phyloP scores from a whole-genome alignment of 2,888 invertebrate genomes.

The Drosophila ezoana region DNA sequence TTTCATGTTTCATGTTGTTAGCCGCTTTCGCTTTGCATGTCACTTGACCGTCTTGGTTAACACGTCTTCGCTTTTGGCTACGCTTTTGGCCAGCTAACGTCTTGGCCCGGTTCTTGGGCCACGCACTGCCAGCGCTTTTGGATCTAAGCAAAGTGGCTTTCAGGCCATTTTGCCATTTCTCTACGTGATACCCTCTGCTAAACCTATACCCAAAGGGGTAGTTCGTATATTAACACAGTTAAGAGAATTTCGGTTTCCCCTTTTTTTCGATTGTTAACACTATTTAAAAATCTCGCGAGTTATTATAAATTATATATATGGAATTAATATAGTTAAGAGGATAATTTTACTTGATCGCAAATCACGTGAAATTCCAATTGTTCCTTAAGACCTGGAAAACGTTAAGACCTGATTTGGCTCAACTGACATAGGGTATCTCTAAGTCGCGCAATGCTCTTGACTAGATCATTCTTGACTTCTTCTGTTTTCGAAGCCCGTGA shows the following conservation, averaged over 20 bases:
- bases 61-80: slow-evolving; percentile 36
- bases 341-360: too few species aligned
- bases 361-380: too few species aligned
- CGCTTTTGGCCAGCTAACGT: slow-evolving; percentile 28
- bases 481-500: slow-evolving; percentile 29
- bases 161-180: slow-evolving; percentile 47
- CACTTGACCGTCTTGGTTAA: slow-evolving; percentile 61
- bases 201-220: neutral
- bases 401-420: too few species aligned
- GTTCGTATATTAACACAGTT: too few species aligned
- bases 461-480: slow-evolving; percentile 20
- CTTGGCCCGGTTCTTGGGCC: slow-evolving; percentile 47
- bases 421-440: slow-evolving; percentile 22
- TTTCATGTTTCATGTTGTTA: slow-evolving; percentile 40
- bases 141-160: slow-evolving; percentile 26
- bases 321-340: too few species aligned
- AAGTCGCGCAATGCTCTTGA: neutral
- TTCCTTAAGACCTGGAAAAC: too few species aligned
- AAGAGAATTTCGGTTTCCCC: too few species aligned
- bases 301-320: too few species aligned
- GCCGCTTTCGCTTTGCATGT: slow-evolving; percentile 68
- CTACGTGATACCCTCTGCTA: slow-evolving; percentile 21
- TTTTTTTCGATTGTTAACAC: too few species aligned
- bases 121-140: slow-evolving; percentile 21
- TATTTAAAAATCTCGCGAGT: too few species aligned